A percentile compares a stretch with the other conserved stretches of the same genome.
These are phyloP conservation scores for Zosterops japonicus DNA, from an alignment of 2,113 vertebrate genomes.

Conservation along the genomic window DNA sequence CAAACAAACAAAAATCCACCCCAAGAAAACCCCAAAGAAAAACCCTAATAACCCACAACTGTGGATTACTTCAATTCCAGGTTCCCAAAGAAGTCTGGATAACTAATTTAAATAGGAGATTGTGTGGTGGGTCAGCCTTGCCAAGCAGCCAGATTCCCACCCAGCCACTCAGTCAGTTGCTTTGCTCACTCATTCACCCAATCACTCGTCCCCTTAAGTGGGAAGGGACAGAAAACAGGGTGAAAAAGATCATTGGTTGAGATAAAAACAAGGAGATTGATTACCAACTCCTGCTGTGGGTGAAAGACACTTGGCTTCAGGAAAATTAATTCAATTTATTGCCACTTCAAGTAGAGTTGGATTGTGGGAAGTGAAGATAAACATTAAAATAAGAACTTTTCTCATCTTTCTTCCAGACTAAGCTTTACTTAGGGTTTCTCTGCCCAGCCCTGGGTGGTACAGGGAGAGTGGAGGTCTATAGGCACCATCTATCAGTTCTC, in stretches of 20 bases:
- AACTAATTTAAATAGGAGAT: background rate
- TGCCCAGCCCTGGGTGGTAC: too few species aligned
- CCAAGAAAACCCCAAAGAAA: too few species aligned
- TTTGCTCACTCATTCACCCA: background rate
- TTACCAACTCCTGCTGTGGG: background rate
- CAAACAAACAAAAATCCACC: too few species aligned
- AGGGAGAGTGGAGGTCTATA: fast-evolving
- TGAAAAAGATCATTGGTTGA: background rate
- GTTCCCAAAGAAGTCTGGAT: background rate
- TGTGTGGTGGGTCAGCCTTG: background rate
- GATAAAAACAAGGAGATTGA: background rate
- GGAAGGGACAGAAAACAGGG: background rate
- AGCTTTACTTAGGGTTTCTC: background rate
- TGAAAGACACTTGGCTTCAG: background rate
- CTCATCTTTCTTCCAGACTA: background rate
- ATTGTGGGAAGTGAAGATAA: background rate
- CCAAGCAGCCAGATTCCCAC: background rate
- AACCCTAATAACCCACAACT: too few species aligned
- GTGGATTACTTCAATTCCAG: background rate
- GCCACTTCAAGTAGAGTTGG: background rate
- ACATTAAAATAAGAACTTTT: background rate
- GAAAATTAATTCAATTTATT: background rate
- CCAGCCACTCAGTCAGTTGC: background rate
- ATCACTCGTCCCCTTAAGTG: background rate
- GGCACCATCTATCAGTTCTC: background rate